Percentiles rank a stretch among this genome's conserved stretches.
phyloP scores from a whole-genome alignment of 1,140 invertebrate species.

The Pseudomyrmex concolor region DNA sequence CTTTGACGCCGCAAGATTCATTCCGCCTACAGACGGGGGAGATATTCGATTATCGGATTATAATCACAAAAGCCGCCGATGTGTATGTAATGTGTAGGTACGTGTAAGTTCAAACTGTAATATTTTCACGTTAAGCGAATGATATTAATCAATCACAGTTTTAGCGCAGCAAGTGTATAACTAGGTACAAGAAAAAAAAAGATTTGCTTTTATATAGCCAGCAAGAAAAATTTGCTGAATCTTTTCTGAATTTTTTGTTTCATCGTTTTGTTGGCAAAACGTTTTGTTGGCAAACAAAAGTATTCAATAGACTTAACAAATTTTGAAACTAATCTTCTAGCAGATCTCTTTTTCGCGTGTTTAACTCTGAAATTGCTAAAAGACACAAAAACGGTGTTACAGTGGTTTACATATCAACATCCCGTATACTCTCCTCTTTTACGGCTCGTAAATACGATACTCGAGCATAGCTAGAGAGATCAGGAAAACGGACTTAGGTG shows the following conservation, averaged over 20 bases:
- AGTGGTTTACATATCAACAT: constrained; percentile 45
- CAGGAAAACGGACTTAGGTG: constrained; percentile 41
- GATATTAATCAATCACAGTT: background rate
- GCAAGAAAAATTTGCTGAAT: too few species aligned
- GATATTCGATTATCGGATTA: constrained; percentile 2
- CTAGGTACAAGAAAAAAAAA: background rate
- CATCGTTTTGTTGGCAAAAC: too few species aligned
- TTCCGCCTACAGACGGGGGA: constrained; percentile 16
- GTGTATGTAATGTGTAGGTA: background rate
- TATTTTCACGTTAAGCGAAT: background rate
- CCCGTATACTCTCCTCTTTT: constrained; percentile 62
- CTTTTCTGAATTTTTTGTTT: too few species aligned
- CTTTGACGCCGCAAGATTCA: constrained; percentile 28
- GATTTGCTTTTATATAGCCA: too few species aligned
- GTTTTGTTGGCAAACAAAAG: background rate
- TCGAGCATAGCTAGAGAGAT: constrained; percentile 22
- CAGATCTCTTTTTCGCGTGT: too few species aligned
- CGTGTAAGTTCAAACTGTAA: background rate
- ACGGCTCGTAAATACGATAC: constrained; percentile 67
- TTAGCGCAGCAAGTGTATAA: too few species aligned
- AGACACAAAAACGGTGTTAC: background rate
- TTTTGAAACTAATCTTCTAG: too few species aligned
- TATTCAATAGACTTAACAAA: too few species aligned
- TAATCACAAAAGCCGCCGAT: constrained; percentile 7
- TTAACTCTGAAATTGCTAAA: background rate